These are phyloP conservation scores for Pterostichus niger DNA, from an alignment of 2,888 invertebrate species.

Conservation along the genomic window DNA sequence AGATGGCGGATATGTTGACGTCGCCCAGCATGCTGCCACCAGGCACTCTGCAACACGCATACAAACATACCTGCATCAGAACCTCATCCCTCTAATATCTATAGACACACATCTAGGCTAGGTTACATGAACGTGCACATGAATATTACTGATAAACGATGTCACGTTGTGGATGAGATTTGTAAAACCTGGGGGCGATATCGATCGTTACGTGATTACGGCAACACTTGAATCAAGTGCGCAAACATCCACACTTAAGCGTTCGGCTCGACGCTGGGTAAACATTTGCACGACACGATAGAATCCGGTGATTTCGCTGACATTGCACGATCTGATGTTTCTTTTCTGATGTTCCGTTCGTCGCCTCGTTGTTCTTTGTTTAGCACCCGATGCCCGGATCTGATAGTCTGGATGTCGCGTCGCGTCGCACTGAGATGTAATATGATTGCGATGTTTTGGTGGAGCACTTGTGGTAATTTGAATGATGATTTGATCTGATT, in stretches of 20 bases:
- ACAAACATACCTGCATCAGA: slow-evolving; percentile 11
- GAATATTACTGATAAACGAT: background rate
- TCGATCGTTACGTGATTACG: slow-evolving; percentile 53
- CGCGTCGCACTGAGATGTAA: background rate
- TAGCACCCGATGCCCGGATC: background rate
- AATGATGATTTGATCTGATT: background rate
- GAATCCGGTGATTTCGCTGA: slow-evolving; percentile 1
- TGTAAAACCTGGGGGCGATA: slow-evolving; percentile 26
- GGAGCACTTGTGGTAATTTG: background rate
- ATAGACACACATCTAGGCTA: background rate
- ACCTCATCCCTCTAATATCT: background rate
- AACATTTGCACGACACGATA: slow-evolving; percentile 5
- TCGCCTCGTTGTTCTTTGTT: background rate
- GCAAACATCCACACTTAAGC: slow-evolving; percentile 52
- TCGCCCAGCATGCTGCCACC: slow-evolving; percentile 93
- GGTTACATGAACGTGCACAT: background rate
- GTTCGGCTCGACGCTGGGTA: background rate
- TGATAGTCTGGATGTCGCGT: slow-evolving; percentile 1
- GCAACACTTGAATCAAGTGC: slow-evolving; percentile 61
- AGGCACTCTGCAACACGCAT: slow-evolving; percentile 80
- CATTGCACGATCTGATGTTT: background rate
- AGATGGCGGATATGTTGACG: slow-evolving; percentile 96
- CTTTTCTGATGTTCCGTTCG: background rate
- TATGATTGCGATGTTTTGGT: slow-evolving; percentile 13
- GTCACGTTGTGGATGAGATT: slow-evolving; percentile 38